Conservation (phyloP, 1,140 invertebrate species). For the Lucilia sericata region DNA sequence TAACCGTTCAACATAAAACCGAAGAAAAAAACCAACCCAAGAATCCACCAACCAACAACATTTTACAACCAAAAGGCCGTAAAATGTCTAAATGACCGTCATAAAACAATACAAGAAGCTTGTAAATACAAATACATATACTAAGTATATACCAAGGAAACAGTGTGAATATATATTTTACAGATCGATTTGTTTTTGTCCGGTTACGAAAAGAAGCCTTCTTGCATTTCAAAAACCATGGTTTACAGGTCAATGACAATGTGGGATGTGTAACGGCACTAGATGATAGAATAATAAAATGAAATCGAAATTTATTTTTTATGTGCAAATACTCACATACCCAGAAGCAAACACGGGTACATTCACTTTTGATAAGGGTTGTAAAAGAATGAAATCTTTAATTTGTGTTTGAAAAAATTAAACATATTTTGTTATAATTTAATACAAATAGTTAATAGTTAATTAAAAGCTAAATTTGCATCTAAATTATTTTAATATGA, state of each 20-base stretch:
- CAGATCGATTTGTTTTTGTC: background rate
- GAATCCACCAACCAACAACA: background rate
- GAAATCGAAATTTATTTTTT: background rate
- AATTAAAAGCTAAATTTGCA: too few species aligned
- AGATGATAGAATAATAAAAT: background rate
- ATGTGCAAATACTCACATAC: background rate
- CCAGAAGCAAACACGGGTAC: too few species aligned
- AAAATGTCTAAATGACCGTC: constrained; percentile 32
- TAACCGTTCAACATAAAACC: background rate
- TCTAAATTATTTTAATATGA: too few species aligned
- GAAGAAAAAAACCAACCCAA: background rate
- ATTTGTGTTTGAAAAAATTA: too few species aligned
- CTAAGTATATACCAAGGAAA: background rate
- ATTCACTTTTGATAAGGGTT: too few species aligned
- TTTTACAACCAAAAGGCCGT: constrained; percentile 32
- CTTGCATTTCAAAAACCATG: background rate
- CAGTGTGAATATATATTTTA: background rate
- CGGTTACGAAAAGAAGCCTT: background rate
- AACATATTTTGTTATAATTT: too few species aligned
- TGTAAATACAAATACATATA: background rate
- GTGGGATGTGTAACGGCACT: background rate
- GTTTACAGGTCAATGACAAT: constrained; percentile 15
- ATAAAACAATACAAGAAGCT: constrained; percentile 41
- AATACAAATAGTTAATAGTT: too few species aligned
- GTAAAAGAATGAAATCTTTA: too few species aligned